phyloP scores from a whole-genome alignment of 2,113 vertebrate genomes.

The Camelus bactrianus region DNA sequence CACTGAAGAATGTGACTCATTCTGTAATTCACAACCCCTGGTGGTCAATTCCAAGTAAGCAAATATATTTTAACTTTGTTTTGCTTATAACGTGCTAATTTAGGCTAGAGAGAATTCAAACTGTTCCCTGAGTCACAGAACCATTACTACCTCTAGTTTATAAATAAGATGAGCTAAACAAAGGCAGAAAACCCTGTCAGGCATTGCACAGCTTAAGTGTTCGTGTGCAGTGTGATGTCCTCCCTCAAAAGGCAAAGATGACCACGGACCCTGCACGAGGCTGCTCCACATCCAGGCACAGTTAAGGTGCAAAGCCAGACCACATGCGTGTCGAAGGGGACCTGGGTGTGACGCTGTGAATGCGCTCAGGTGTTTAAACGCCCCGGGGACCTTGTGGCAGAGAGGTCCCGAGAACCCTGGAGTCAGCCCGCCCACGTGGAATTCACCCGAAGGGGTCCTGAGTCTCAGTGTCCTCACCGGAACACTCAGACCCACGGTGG shows the following conservation, averaged over 20 bases:
- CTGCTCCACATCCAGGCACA: background rate
- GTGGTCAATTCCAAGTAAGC: background rate
- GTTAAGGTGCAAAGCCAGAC: fast-evolving
- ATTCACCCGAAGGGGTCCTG: fast-evolving
- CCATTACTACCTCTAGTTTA: fast-evolving
- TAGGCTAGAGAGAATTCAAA: background rate
- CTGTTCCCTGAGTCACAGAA: background rate
- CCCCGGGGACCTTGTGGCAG: background rate
- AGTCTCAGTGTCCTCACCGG: background rate
- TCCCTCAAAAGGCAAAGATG: background rate
- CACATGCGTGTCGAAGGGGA: background rate
- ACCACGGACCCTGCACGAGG: fast-evolving
- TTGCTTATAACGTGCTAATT: background rate
- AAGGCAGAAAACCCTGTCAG: fast-evolving
- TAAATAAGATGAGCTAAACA: background rate
- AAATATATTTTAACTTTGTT: background rate
- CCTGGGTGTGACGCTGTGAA: no score
- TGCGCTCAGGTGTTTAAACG: no score
- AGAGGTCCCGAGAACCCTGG: no score
- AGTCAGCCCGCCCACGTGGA: background rate
- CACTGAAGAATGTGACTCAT: background rate
- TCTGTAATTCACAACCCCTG: background rate
- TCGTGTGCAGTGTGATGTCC: no score
- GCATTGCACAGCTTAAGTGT: fast-evolving
- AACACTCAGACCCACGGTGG: background rate